These are phyloP conservation scores for Noctuana brunneofusca DNA, from an alignment of 2,888 invertebrate genomes.

Conservation along the genomic window DNA sequence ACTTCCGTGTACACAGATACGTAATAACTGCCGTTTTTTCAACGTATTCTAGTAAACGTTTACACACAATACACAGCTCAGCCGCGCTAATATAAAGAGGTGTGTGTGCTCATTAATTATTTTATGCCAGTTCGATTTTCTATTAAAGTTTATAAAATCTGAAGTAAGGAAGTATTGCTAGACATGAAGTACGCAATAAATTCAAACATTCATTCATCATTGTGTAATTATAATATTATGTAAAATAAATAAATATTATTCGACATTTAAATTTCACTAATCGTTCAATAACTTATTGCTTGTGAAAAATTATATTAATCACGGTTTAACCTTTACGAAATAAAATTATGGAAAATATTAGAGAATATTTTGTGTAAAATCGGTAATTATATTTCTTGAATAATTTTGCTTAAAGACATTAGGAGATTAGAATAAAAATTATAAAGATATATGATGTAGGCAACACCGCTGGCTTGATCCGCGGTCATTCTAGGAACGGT, in stretches of 20 bases:
- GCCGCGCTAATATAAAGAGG: no score
- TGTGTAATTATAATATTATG: no score
- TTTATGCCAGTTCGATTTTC: not conserved
- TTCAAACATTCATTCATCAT: not conserved
- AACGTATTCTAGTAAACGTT: constrained; percentile 10
- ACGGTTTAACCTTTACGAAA: constrained; percentile 12
- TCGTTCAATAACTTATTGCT: not conserved
- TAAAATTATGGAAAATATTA: constrained; percentile 14
- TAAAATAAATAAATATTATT: not conserved
- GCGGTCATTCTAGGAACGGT: constrained; percentile 19
- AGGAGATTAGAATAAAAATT: constrained; percentile 15
- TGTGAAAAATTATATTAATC: constrained; percentile 7
- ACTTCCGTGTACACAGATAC: constrained; percentile 25
- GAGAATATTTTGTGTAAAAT: constrained; percentile 1
- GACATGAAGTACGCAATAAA: not conserved
- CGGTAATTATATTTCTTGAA: not conserved
- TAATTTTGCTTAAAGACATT: constrained; percentile 5
- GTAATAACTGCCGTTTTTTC: constrained; percentile 6
- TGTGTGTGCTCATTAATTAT: not conserved
- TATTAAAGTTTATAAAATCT: no score
- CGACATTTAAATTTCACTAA: constrained; percentile 11
- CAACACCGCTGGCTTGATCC: constrained; percentile 24
- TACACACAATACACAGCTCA: no score
- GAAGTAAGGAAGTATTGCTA: no score
- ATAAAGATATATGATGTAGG: constrained; percentile 7